These are phyloP conservation scores for Uromys caudimaculatus DNA, from an alignment of 2,797 vertebrate species.

Conservation along the genomic window DNA sequence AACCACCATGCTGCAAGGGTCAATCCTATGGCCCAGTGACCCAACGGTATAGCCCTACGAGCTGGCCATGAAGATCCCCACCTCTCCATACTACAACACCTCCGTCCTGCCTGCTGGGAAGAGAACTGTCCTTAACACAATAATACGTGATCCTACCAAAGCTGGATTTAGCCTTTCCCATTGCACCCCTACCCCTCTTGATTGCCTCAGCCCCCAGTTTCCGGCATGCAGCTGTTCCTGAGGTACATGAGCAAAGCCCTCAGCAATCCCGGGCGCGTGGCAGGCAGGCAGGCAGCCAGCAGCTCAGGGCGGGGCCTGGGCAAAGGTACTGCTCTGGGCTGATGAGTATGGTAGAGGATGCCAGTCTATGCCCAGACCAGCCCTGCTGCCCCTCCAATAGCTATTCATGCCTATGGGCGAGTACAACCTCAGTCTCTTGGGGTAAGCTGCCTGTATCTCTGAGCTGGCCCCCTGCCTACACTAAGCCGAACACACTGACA, in stretches of 20 bases:
- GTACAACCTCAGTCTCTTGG: constrained; percentile 62
- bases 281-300: constrained; percentile 87
- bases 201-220: constrained; percentile 52
- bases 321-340: constrained; percentile 86
- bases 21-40: not conserved
- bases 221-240: constrained; percentile 85
- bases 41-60: not conserved
- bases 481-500: constrained; percentile 47
- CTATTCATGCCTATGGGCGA: constrained; percentile 43
- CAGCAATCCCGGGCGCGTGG: constrained; percentile 89
- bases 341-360: constrained; percentile 68
- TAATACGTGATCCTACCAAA: not conserved
- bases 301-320: constrained; percentile 84
- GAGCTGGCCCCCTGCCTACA: constrained; percentile 44
- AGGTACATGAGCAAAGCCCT: constrained; percentile 85
- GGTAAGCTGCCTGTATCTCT: constrained; percentile 38
- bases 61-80: not conserved
- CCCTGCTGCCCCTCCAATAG: constrained; percentile 34
- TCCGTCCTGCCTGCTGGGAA: not conserved
- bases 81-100: not conserved
- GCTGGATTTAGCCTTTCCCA: not conserved
- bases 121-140: not conserved
- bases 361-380: constrained; percentile 76
- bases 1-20: not conserved
- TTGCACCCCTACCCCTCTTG: not conserved